Evolutionary conservation across 2,113 vertebrate species (phyloP), one percentile per base, ranked within the genome.

Genomic region (Cephalophus harveyi): DNA sequence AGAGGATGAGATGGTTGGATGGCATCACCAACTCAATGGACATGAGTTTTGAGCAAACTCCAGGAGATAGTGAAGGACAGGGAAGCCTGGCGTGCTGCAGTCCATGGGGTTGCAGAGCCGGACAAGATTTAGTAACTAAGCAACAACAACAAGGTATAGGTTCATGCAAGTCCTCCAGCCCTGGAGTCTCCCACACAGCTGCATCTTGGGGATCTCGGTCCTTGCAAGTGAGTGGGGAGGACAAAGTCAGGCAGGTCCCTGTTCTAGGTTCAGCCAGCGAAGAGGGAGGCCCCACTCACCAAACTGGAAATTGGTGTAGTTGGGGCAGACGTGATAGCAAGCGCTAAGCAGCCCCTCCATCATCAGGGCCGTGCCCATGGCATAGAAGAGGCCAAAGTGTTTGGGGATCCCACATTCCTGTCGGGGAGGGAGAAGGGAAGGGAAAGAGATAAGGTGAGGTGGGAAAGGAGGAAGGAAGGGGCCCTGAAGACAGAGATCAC

Each of bases 221-320:
- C 87, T 27, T 14, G 33, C 1, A 1, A n/a, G 89, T 28, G 43
- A 64, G 25, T 7, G 54, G 57, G 11, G 55, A n/a, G 8, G 28
- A 28, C 1, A 12, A 55, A 55, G 15, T 21, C 55, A n/a, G 36
- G 48, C 15, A 57, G 50, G 48, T 60, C 46, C 10, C 62, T 15
- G 76, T 78, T 91, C 30, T 19, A 30, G 62, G 25, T 62, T 50
- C 30, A 40, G 64, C 25, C 55, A 30, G 36, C n/a, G 12, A n/a
- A 55, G 27, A 52, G 23, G 33, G 48, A 40, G 36, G 43, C 21
- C 15, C 46, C 25, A 89, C 99, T 98, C 97, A 99, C 99, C 99
- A 0, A 99, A 99, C 99, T 99, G 99, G 98, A 99, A 99, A 98
- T 99, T 99, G 97, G 99, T 99, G 96, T 99, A 99, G 98, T 99